Conservation (phyloP, 2,888 invertebrate genomes). For the Caradrina kadenii region DNA sequence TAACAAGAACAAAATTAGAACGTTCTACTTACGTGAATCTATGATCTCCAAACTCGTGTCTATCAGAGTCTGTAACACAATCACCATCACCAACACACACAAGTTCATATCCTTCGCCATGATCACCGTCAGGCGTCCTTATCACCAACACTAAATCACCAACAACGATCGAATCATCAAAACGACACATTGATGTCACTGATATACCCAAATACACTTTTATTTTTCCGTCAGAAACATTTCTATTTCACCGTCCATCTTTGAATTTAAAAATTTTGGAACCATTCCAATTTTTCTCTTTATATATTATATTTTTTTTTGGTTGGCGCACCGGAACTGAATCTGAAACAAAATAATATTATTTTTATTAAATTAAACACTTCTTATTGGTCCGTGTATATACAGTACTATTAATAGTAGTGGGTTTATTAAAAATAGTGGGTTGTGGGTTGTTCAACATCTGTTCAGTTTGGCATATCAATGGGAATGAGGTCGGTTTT, state of each 20-base stretch:
- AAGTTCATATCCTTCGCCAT: slow-evolving; percentile 79
- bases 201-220: slow-evolving; percentile 31
- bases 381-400: slow-evolving; percentile 55
- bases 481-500: slow-evolving; percentile 63
- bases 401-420: slow-evolving; percentile 51
- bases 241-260: slow-evolving; percentile 60
- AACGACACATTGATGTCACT: slow-evolving; percentile 79
- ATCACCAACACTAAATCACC: slow-evolving; percentile 69
- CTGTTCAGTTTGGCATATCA: slow-evolving; percentile 36
- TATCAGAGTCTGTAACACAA: slow-evolving; percentile 76
- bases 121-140: slow-evolving; percentile 72
- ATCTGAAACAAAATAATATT: slow-evolving; percentile 79
- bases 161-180: slow-evolving; percentile 62
- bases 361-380: slow-evolving; percentile 72
- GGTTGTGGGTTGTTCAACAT: slow-evolving; percentile 28
- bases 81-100: slow-evolving; percentile 72
- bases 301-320: slow-evolving; percentile 63
- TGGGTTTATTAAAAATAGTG: slow-evolving; percentile 53
- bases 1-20: background rate
- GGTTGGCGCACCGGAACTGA: slow-evolving; percentile 67
- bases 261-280: slow-evolving; percentile 72
- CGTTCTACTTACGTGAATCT: slow-evolving; percentile 82
- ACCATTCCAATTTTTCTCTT: slow-evolving; percentile 69
- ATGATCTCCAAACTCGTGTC: slow-evolving; percentile 81
- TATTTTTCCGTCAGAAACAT: slow-evolving; percentile 37